A percentile compares a stretch with the other conserved stretches of the same genome.
Evolutionary conservation across 2,888 invertebrate species (phyloP).

Genomic region (Stenodema calcarata): DNA sequence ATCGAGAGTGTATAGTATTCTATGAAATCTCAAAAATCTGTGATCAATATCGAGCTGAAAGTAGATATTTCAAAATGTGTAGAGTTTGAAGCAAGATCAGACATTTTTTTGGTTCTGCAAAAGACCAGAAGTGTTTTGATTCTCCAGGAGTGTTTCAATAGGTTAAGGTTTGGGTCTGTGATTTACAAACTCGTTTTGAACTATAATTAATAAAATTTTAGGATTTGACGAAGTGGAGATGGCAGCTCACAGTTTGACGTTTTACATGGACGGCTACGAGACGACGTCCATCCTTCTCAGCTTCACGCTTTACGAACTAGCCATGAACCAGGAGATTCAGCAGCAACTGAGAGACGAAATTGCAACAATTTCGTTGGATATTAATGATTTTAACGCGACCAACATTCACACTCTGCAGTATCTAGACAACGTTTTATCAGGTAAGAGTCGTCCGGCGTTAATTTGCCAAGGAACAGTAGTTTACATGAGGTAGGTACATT

Average conservation of each 20-base stretch:
- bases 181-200: too few species aligned
- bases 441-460: too few species aligned
- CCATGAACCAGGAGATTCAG: conserved; percentile 41
- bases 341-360: conserved; percentile 44
- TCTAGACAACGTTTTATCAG: conserved; percentile 40
- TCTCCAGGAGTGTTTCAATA: too few species aligned
- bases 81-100: too few species aligned
- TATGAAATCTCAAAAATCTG: too few species aligned
- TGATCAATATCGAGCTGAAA: background rate
- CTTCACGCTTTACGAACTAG: conserved; percentile 30
- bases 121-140: too few species aligned
- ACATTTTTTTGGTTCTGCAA: too few species aligned
- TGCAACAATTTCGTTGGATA: background rate
- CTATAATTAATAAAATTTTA: background rate
- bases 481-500: too few species aligned
- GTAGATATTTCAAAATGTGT: too few species aligned
- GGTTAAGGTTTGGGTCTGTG: too few species aligned
- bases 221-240: conserved; percentile 17
- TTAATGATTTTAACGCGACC: conserved; percentile 34
- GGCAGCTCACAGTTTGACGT: conserved; percentile 40
- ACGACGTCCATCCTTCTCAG: conserved; percentile 21
- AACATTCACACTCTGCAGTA: conserved; percentile 40
- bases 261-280: conserved; percentile 43
- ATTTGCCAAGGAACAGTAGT: too few species aligned
- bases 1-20: too few species aligned